Evolutionary conservation across 2,113 vertebrate species (phyloP).

Genomic region (Laticauda laticaudata): DNA sequence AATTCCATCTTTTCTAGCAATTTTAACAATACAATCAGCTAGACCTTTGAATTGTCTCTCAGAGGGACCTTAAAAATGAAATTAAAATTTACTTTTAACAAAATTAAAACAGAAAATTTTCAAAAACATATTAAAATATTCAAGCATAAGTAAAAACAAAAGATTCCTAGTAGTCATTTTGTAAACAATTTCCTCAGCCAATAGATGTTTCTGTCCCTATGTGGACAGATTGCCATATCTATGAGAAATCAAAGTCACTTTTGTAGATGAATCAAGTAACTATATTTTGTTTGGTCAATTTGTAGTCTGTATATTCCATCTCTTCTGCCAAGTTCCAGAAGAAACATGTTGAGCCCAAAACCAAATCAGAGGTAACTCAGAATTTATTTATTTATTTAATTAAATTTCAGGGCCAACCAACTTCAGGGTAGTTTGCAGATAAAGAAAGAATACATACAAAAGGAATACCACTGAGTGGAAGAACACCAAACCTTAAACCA

Average conservation of each 20-base stretch:
- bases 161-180: background rate
- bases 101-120: background rate
- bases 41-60: constrained; percentile 61
- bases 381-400: background rate
- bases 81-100: background rate
- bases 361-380: background rate
- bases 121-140: background rate
- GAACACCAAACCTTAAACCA: background rate
- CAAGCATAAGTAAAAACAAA: background rate
- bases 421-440: background rate
- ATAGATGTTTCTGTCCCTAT: background rate
- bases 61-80: constrained; percentile 43
- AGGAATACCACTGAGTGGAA: background rate
- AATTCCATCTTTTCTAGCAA: constrained; percentile 51
- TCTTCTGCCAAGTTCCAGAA: background rate
- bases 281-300: background rate
- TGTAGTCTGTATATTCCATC: background rate
- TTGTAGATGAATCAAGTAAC: background rate
- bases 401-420: background rate
- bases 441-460: background rate
- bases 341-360: background rate
- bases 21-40: constrained; percentile 55
- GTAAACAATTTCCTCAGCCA: background rate
- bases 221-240: background rate
- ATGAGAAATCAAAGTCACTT: background rate